A percentile compares a stretch with the other conserved stretches of the same genome.
Conservation (phyloP, 2,113 vertebrate species). For the Ictalurus punctatus region DNA sequence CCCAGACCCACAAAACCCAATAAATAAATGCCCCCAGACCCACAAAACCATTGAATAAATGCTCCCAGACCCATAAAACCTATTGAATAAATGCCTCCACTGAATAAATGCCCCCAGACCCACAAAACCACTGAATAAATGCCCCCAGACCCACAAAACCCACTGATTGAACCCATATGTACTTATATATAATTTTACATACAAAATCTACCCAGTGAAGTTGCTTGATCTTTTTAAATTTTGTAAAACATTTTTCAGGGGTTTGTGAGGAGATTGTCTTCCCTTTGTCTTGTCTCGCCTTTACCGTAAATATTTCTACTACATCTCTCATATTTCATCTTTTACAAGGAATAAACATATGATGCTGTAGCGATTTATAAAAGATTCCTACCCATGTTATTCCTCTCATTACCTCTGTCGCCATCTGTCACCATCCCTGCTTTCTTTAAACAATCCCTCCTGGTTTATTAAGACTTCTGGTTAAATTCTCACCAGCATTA, state of each 20-base stretch:
- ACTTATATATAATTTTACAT: no score
- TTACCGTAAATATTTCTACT: not conserved
- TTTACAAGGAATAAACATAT: not conserved
- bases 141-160: no score
- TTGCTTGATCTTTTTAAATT: not conserved
- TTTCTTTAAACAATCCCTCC: slow-evolving; percentile 4
- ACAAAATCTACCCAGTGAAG: not conserved
- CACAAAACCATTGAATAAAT: no score
- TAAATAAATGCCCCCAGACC: no score
- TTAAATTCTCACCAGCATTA: slow-evolving; percentile 43
- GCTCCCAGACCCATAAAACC: no score
- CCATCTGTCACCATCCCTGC: no score
- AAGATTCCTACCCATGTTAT: not conserved
- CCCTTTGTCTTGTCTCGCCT: not conserved
- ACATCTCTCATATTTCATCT: not conserved
- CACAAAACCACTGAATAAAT: no score
- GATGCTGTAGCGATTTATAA: not conserved
- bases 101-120: no score
- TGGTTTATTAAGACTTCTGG: not conserved
- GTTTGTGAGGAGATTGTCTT: not conserved
- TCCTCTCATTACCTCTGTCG: not conserved
- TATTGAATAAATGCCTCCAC: no score
- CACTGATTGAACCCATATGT: no score
- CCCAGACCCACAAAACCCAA: no score
- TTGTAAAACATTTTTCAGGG: no score